phyloP scores from a whole-genome alignment of 2,797 vertebrate genomes.

The Lophotriccus pileatus region DNA sequence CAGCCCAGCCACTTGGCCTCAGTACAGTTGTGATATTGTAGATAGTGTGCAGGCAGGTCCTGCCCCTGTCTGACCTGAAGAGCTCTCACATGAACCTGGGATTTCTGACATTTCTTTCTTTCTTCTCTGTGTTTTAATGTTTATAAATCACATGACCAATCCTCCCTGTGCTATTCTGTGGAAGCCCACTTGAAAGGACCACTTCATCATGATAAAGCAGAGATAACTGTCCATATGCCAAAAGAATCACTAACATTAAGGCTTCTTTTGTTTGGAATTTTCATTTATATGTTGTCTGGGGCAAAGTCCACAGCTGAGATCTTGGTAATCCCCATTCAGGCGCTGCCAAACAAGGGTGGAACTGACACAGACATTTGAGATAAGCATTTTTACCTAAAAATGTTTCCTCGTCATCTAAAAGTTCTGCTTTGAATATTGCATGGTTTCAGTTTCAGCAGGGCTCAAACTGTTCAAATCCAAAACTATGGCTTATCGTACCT shows the following conservation, averaged over 20 bases:
- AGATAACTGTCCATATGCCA: not conserved
- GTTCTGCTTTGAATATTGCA: not conserved
- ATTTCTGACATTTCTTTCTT: not conserved
- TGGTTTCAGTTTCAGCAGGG: not conserved
- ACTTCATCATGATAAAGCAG: not conserved
- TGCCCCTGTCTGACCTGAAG: not conserved
- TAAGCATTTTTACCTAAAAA: not conserved
- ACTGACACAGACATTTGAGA: not conserved
- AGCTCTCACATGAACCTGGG: not conserved
- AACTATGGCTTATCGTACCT: not conserved
- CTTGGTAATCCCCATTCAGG: not conserved
- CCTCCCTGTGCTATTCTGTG: not conserved
- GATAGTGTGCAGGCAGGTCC: not conserved
- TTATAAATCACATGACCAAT: not conserved
- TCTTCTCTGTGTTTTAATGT: not conserved
- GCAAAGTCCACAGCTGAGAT: not conserved
- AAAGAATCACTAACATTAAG: not conserved
- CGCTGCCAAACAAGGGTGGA: not conserved
- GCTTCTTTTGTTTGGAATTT: not conserved
- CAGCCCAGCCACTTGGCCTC: not conserved
- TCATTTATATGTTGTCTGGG: not conserved
- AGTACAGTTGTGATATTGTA: not conserved
- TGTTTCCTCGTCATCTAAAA: not conserved
- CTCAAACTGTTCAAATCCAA: not conserved
- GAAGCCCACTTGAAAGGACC: not conserved